A percentile compares a stretch with the other conserved stretches of the same genome.
Conservation (phyloP, 2,797 vertebrate genomes). For the Sphenodon punctatus region DNA sequence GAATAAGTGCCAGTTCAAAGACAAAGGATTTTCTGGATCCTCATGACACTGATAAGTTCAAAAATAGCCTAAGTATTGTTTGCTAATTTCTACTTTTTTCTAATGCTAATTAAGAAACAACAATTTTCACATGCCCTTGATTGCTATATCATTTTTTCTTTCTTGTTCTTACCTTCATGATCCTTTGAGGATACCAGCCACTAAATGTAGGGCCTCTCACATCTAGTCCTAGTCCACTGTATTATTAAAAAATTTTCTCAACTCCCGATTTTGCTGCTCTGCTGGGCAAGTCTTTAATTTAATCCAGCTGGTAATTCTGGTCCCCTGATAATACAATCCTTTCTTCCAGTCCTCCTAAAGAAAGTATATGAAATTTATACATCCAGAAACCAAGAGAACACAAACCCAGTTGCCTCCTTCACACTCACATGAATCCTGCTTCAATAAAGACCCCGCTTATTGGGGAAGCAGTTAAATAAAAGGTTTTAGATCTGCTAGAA, state of each 20-base stretch:
- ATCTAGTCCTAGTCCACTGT: conserved; percentile 42
- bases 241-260: conserved; percentile 48
- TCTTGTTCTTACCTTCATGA: conserved; percentile 46
- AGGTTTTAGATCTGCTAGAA: conserved; percentile 38
- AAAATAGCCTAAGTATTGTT: background rate
- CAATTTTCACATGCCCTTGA: background rate
- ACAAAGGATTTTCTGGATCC: background rate
- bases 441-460: conserved; percentile 40
- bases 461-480: conserved; percentile 44
- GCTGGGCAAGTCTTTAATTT: conserved; percentile 54
- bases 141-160: background rate
- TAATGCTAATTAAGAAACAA: conserved; percentile 20
- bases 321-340: conserved; percentile 47
- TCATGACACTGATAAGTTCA: background rate
- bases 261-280: conserved; percentile 53
- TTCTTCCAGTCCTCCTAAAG: conserved; percentile 48
- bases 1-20: background rate
- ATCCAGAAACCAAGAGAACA: conserved; percentile 39
- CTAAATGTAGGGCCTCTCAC: conserved; percentile 35
- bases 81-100: background rate
- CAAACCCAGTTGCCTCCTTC: conserved; percentile 40
- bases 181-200: conserved; percentile 44
- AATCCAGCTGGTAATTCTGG: conserved; percentile 49
- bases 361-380: conserved; percentile 49
- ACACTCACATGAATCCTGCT: conserved; percentile 33